phyloP scores from a whole-genome alignment of 1,140 invertebrate species.

The Daktulosphaira vitifoliae region DNA sequence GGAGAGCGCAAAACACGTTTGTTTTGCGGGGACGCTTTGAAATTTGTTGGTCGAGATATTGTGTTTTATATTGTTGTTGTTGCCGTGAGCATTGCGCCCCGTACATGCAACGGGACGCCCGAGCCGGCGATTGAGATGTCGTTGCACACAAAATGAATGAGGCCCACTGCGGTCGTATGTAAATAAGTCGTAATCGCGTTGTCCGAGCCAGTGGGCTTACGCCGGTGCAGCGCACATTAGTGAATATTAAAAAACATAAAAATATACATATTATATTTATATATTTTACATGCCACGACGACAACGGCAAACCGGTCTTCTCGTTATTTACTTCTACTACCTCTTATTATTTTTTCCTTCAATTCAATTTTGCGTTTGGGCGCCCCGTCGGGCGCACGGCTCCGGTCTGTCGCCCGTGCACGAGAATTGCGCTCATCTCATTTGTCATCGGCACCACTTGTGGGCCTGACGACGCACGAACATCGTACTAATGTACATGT shows the following conservation, averaged over 20 bases:
- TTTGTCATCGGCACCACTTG: slow-evolving; percentile 30
- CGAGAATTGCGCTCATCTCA: slow-evolving; percentile 14
- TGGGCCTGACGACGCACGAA: background rate
- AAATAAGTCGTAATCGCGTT: slow-evolving; percentile 12
- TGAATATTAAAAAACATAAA: slow-evolving; percentile 1
- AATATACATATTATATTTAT: background rate
- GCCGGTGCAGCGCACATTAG: background rate
- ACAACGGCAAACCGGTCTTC: background rate
- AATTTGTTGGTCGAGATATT: too few species aligned
- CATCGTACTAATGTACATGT: background rate
- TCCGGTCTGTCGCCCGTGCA: slow-evolving; percentile 18
- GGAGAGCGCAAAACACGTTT: too few species aligned
- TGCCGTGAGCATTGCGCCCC: background rate
- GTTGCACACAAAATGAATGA: background rate
- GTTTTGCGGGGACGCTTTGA: too few species aligned
- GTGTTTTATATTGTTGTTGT: too few species aligned
- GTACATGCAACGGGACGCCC: background rate
- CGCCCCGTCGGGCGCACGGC: slow-evolving; percentile 17
- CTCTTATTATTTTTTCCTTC: background rate
- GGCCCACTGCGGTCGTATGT: background rate
- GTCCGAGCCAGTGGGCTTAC: background rate
- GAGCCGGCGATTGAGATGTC: slow-evolving; percentile 9
- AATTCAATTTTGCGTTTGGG: background rate
- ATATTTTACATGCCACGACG: slow-evolving; percentile 1
- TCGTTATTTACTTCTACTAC: background rate